Percentiles rank a stretch among this genome's conserved stretches.
These are phyloP conservation scores for Manacus vitellinus DNA, from an alignment of 2,113 vertebrate genomes.

Conservation along the genomic window DNA sequence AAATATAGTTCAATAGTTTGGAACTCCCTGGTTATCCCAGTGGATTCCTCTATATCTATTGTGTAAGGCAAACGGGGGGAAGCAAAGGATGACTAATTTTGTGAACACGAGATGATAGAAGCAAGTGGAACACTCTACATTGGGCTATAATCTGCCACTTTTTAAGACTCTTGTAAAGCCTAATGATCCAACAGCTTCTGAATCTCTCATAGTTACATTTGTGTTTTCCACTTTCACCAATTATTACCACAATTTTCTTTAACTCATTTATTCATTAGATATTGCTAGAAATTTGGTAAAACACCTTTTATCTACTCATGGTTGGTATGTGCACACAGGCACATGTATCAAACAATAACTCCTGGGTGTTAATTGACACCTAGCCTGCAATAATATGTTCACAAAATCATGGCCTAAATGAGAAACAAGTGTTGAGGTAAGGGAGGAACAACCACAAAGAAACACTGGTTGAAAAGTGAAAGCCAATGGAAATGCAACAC, in stretches of 20 bases:
- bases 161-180: neutral
- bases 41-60: conserved; percentile 46
- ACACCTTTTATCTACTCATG: neutral
- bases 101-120: neutral
- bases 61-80: conserved; percentile 34
- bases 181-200: neutral
- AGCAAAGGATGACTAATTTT: conserved; percentile 58
- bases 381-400: neutral
- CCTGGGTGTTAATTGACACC: neutral
- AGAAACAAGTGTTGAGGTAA: neutral
- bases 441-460: neutral
- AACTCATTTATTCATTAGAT: neutral
- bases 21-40: conserved; percentile 22
- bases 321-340: neutral
- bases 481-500: neutral
- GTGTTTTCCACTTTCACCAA: neutral
- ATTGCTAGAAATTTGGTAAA: neutral
- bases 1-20: conserved; percentile 53
- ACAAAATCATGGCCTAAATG: neutral
- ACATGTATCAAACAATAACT: neutral
- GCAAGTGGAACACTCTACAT: neutral
- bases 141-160: neutral
- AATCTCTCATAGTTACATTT: neutral
- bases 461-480: neutral
- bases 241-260: neutral